Percentiles rank a stretch among this genome's conserved stretches.
Conservation (phyloP, 2,797 vertebrate species). For the Microhierax caerulescens region DNA sequence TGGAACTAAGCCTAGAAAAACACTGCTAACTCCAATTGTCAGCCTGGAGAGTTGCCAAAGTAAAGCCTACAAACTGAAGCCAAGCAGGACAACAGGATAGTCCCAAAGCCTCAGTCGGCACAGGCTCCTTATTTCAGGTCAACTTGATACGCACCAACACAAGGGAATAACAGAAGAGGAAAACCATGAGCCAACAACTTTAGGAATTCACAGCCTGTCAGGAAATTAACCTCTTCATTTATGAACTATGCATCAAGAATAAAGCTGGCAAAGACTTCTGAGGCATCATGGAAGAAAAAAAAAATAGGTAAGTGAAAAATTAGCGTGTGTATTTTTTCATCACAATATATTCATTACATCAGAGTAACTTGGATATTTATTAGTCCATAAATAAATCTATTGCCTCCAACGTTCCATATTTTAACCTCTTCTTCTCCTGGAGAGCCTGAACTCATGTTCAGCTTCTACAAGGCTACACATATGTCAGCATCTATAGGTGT, state of each 20-base stretch:
- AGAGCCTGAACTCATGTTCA: background rate
- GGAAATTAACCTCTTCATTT: background rate
- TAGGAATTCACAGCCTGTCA: background rate
- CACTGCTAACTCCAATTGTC: background rate
- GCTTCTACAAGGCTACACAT: background rate
- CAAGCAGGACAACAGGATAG: background rate
- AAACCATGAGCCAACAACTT: background rate
- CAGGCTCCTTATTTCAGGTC: background rate
- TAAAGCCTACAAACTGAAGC: background rate
- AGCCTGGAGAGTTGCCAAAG: background rate
- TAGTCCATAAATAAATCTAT: background rate
- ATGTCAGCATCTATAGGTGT: background rate
- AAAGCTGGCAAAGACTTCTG: background rate
- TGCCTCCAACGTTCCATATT: background rate
- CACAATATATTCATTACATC: background rate
- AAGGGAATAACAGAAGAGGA: background rate
- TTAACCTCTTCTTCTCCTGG: background rate
- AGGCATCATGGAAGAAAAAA: background rate
- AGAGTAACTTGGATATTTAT: background rate
- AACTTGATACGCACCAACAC: background rate
- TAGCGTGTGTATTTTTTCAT: accelerated
- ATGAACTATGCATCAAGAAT: background rate
- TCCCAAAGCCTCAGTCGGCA: background rate
- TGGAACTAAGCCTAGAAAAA: conserved; percentile 6
- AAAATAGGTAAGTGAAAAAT: background rate